Evolutionary conservation across 2,888 invertebrate species (phyloP).

Genomic region (Acronicta aceris): DNA sequence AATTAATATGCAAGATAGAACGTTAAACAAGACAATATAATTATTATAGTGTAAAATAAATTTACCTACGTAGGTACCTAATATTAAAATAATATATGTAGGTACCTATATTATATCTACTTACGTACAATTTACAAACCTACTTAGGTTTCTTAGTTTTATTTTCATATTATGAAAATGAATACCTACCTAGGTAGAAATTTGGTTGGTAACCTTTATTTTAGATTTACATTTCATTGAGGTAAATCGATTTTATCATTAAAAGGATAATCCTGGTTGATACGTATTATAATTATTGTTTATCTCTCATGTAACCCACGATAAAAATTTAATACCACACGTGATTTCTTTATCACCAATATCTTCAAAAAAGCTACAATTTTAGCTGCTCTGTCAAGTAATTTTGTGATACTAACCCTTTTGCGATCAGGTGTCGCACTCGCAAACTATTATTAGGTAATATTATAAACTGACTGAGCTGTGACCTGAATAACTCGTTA

Average conservation of each 20-base stretch:
- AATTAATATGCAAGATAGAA: too few relatives aligned
- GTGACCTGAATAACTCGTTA: slow-evolving; percentile 39
- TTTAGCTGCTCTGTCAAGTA: slow-evolving; percentile 10
- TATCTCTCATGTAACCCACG: slow-evolving; percentile 40
- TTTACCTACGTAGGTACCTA: too few relatives aligned
- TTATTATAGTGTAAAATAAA: too few relatives aligned
- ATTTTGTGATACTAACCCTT: slow-evolving; percentile 20
- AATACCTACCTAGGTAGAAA: too few relatives aligned
- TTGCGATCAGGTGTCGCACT: slow-evolving; percentile 23
- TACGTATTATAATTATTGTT: slow-evolving; percentile 44
- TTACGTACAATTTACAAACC: too few relatives aligned
- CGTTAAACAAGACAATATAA: too few relatives aligned
- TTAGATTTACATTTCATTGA: background rate
- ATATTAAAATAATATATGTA: too few relatives aligned
- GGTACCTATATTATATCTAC: too few relatives aligned
- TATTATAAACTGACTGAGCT: slow-evolving; percentile 11
- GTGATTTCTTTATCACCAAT: slow-evolving; percentile 71
- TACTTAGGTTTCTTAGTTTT: too few relatives aligned
- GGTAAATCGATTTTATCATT: slow-evolving; percentile 19
- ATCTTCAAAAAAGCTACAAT: slow-evolving; percentile 5
- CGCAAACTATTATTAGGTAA: slow-evolving; percentile 6
- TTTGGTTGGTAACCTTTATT: too few relatives aligned
- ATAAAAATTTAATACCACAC: slow-evolving; percentile 64
- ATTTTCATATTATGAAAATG: too few relatives aligned
- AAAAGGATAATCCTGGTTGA: slow-evolving; percentile 28